Evolutionary conservation across 1,140 invertebrate species (phyloP).

Genomic region (Grapholita molesta): DNA sequence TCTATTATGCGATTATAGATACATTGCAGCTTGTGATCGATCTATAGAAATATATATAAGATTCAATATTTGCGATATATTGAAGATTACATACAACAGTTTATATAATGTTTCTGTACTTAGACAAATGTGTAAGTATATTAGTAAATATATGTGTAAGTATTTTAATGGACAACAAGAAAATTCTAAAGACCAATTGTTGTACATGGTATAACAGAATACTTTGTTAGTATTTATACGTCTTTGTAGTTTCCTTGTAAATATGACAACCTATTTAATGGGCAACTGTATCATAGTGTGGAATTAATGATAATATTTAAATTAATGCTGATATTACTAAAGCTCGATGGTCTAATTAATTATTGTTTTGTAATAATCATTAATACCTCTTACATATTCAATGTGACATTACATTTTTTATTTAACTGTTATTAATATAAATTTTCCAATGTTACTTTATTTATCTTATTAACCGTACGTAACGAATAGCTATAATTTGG

Average conservation of each 20-base stretch:
- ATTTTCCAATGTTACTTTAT: not conserved
- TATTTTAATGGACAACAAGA: not conserved
- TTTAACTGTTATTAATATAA: too few relatives aligned
- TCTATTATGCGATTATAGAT: too few relatives aligned
- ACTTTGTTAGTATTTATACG: not conserved
- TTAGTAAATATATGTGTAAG: not conserved
- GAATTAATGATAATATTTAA: not conserved
- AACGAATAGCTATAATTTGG: too few relatives aligned
- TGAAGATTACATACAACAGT: too few relatives aligned
- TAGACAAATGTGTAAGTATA: not conserved
- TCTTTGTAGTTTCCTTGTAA: not conserved
- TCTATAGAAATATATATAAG: too few relatives aligned
- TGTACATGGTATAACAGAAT: not conserved
- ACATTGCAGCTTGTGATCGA: too few relatives aligned
- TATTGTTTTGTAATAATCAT: too few relatives aligned
- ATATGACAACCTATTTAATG: not conserved
- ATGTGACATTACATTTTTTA: too few relatives aligned
- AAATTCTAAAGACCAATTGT: not conserved
- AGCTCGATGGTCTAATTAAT: too few relatives aligned
- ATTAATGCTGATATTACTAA: not conserved
- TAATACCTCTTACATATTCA: too few relatives aligned
- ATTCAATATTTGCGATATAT: too few relatives aligned
- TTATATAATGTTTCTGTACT: not conserved
- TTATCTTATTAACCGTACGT: too few relatives aligned
- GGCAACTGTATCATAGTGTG: not conserved